These are phyloP conservation scores for Leptestheria dahalacensis DNA, from an alignment of 1,140 invertebrate species.

Conservation along the genomic window DNA sequence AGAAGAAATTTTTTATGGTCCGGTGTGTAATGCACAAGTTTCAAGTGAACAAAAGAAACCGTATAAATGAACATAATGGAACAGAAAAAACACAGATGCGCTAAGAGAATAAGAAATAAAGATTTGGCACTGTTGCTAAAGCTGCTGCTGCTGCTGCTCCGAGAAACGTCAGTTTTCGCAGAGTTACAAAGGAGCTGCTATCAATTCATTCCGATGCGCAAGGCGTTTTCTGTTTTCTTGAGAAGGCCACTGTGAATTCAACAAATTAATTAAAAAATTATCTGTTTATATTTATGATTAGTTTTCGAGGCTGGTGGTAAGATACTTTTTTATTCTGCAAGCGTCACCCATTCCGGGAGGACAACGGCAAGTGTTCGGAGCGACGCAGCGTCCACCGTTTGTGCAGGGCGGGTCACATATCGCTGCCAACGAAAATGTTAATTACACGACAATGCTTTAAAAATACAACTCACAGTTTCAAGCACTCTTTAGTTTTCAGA, in stretches of 20 bases:
- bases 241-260: not conserved
- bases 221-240: not conserved
- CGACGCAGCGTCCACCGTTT: constrained; percentile 21
- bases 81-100: too few relatives aligned
- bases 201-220: not conserved
- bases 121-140: not conserved
- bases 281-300: too few relatives aligned
- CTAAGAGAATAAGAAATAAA: not conserved
- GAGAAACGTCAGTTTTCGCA: too few relatives aligned
- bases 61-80: too few relatives aligned
- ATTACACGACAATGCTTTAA: too few relatives aligned
- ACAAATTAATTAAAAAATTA: not conserved
- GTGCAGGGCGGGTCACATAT: constrained; percentile 21
- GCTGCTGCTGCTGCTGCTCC: too few relatives aligned
- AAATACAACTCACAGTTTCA: too few relatives aligned
- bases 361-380: constrained; percentile 22
- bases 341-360: constrained; percentile 16
- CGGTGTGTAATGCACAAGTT: not conserved
- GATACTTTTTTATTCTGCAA: constrained; percentile 14
- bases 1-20: too few relatives aligned
- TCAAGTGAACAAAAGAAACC: not conserved
- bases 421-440: constrained; percentile 11
- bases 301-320: too few relatives aligned
- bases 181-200: too few relatives aligned
- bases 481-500: too few relatives aligned